Conservation (phyloP, 2,888 invertebrate species). For the Brachynemurus nebulosus region DNA sequence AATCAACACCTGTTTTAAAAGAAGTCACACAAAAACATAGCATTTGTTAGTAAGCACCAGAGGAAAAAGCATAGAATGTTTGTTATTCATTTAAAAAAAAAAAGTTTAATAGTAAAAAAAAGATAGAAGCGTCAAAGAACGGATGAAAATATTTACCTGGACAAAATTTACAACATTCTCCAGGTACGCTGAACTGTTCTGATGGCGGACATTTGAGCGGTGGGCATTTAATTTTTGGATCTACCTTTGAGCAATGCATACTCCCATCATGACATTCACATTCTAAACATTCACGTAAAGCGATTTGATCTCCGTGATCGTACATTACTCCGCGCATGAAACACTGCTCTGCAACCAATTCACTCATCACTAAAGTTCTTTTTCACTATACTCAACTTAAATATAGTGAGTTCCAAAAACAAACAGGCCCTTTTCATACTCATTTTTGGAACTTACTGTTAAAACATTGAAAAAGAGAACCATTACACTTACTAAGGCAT, state of each 20-base stretch:
- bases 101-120: no score
- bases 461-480: neutral
- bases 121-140: neutral
- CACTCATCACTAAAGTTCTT: slow-evolving; percentile 1
- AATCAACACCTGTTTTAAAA: slow-evolving; percentile 56
- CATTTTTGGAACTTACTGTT: no score
- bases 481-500: slow-evolving; percentile 65
- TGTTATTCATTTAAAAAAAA: no score
- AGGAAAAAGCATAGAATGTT: neutral
- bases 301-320: slow-evolving; percentile 67
- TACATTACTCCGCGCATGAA: slow-evolving; percentile 50
- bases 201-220: slow-evolving; percentile 59
- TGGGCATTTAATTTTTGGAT: slow-evolving; percentile 63
- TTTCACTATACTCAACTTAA: neutral
- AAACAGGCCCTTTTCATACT: no score
- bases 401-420: neutral
- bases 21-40: neutral
- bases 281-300: slow-evolving; percentile 62
- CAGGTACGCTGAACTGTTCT: slow-evolving; percentile 68
- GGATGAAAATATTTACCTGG: slow-evolving; percentile 46
- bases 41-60: slow-evolving; percentile 6
- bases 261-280: slow-evolving; percentile 73
- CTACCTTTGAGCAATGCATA: slow-evolving; percentile 61
- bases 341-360: slow-evolving; percentile 47
- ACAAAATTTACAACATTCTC: slow-evolving; percentile 83